These are phyloP conservation scores for Pterocles orientalis DNA, from an alignment of 2,113 vertebrate species.

Conservation along the genomic window DNA sequence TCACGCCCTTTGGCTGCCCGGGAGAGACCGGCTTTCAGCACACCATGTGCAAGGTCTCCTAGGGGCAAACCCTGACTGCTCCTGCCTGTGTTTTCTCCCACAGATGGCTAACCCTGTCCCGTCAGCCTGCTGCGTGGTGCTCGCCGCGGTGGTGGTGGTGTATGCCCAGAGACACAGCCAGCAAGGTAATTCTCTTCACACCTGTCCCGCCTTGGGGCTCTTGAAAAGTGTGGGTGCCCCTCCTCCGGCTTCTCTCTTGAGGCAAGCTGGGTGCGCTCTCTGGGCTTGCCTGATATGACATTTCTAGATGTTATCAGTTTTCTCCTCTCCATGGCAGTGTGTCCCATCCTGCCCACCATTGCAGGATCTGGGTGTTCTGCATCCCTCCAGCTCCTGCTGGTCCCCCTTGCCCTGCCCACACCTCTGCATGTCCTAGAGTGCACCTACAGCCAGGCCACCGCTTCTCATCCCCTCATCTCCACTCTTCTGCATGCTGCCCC, in stretches of 20 bases:
- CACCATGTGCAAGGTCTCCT: accelerated
- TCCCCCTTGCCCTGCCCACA: background rate
- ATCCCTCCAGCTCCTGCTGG: accelerated
- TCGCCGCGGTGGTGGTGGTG: conserved; percentile 87
- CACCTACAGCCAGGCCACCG: background rate
- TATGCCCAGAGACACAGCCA: conserved; percentile 92
- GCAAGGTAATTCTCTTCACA: conserved; percentile 83
- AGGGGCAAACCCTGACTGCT: background rate
- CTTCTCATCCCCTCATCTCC: background rate
- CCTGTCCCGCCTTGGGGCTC: background rate
- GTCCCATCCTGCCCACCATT: accelerated
- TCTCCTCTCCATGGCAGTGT: accelerated
- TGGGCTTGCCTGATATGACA: accelerated
- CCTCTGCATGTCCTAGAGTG: background rate
- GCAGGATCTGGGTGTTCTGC: background rate
- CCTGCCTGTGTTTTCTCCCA: conserved; percentile 68
- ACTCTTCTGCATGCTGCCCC: accelerated
- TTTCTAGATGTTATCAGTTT: background rate
- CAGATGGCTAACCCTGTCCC: conserved; percentile 95
- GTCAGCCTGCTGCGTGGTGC: conserved; percentile 90
- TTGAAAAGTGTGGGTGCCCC: accelerated
- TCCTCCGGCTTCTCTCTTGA: background rate
- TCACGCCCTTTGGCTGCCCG: accelerated
- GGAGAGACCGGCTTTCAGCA: background rate
- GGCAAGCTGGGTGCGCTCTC: accelerated